phyloP scores from a whole-genome alignment of 2,888 invertebrate genomes.

The Leistus spinibarbis region DNA sequence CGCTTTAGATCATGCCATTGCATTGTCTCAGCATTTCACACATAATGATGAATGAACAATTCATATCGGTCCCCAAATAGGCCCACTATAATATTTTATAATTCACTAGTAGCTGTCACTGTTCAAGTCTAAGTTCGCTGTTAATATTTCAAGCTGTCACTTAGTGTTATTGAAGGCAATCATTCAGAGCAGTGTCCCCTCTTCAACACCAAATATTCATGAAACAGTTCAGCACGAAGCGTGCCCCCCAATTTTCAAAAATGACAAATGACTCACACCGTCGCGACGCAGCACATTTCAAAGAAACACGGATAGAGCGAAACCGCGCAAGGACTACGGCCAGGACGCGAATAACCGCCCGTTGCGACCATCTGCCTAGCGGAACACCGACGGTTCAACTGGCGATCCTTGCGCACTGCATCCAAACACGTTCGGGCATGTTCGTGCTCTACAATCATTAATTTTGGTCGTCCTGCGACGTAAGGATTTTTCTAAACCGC shows the following conservation, averaged over 20 bases:
- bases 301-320: neutral
- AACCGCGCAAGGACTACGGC: conserved; percentile 5
- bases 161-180: neutral
- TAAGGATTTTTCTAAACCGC: conserved; percentile 22
- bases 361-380: neutral
- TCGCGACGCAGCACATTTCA: neutral
- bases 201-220: neutral
- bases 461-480: conserved; percentile 26
- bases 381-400: neutral
- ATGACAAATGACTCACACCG: neutral
- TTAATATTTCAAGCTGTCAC: conserved; percentile 15
- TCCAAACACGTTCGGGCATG: conserved; percentile 18
- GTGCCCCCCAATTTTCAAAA: neutral
- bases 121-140: neutral
- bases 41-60: conserved; percentile 14
- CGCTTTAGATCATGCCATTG: neutral
- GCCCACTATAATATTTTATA: neutral
- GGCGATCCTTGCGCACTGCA: conserved; percentile 25
- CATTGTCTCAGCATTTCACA: neutral
- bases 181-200: neutral
- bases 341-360: neutral
- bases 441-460: conserved; percentile 27
- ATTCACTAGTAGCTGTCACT: conserved; percentile 17
- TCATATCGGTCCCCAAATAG: conserved; percentile 4
- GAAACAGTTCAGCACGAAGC: neutral